phyloP scores from a whole-genome alignment of 2,113 vertebrate species.

The Oostethus manadensis region DNA sequence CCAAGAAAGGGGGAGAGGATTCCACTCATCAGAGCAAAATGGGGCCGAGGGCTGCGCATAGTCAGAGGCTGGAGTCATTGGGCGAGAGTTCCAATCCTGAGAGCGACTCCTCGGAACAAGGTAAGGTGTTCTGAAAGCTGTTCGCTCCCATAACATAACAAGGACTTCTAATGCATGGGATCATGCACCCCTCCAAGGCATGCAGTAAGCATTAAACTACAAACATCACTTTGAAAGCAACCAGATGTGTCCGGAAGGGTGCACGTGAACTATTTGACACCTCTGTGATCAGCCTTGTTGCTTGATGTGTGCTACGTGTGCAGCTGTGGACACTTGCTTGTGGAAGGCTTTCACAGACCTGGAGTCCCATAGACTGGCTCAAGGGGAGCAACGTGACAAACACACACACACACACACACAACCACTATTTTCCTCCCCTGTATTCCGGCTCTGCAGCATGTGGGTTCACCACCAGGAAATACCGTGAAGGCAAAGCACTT shows the following conservation, averaged over 20 bases:
- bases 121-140: conserved; percentile 35
- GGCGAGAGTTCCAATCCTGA: conserved; percentile 64
- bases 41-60: conserved; percentile 32
- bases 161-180: not conserved
- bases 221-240: conserved; percentile 25
- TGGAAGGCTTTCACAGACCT: conserved; percentile 40
- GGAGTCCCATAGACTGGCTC: conserved; percentile 38
- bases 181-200: not conserved
- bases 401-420: conserved; percentile 9
- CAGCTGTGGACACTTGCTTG: conserved; percentile 62
- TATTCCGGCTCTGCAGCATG: conserved; percentile 24
- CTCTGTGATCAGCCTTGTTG: conserved; percentile 25
- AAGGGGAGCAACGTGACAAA: conserved; percentile 30
- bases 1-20: conserved; percentile 46
- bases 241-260: conserved; percentile 30
- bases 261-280: conserved; percentile 49
- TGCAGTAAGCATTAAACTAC: conserved; percentile 19
- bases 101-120: conserved; percentile 68
- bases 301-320: conserved; percentile 31
- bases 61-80: conserved; percentile 38
- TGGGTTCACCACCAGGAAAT: conserved; percentile 51
- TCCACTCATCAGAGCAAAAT: conserved; percentile 45
- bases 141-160: too few species aligned
- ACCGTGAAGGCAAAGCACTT: conserved; percentile 35
- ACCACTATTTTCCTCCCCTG: conserved; percentile 8